Evolutionary conservation across 2,797 vertebrate species (phyloP).

Genomic region (Bufotes viridis): DNA sequence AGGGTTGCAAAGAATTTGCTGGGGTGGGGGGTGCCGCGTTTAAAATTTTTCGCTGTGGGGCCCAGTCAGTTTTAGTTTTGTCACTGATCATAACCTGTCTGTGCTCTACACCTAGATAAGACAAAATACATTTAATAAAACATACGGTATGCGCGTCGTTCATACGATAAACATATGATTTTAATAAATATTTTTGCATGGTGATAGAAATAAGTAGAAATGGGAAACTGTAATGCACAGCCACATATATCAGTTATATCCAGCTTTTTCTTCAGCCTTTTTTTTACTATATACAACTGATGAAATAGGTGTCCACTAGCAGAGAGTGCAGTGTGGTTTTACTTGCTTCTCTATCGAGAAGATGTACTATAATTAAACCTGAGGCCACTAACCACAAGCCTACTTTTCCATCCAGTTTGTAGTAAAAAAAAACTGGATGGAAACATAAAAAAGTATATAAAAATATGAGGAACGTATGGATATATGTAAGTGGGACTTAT

Average conservation of each 20-base stretch:
- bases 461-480: not conserved
- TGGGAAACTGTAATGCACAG: no score
- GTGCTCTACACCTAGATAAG: not conserved
- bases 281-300: not conserved
- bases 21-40: no score
- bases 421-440: no score
- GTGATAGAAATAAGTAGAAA: no score
- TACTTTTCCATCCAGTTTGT: no score
- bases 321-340: not conserved
- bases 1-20: no score
- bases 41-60: no score
- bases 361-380: not conserved
- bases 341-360: not conserved
- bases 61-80: not conserved
- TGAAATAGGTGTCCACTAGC: not conserved
- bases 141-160: no score
- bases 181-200: no score
- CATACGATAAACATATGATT: no score
- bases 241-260: not conserved
- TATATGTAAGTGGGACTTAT: not conserved
- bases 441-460: not conserved
- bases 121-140: not conserved
- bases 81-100: not conserved
- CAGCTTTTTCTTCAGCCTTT: not conserved
- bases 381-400: not conserved